Percentiles rank a stretch among this genome's conserved stretches.
Conservation (phyloP, 2,888 invertebrate species). For the Rhabditophanes sp. region DNA sequence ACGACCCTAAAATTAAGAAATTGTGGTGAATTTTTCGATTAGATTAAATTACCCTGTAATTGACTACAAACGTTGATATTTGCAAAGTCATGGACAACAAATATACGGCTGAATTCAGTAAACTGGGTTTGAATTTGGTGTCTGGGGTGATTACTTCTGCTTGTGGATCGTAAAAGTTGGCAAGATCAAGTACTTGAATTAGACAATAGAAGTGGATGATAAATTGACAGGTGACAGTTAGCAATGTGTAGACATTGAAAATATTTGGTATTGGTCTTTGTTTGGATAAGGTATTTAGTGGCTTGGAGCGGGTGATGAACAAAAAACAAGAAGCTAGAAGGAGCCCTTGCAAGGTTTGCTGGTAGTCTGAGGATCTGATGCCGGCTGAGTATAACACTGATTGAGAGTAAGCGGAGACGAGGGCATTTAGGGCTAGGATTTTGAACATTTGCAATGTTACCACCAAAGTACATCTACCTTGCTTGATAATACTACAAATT, state of each 20-base stretch:
- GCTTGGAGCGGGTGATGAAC: conserved; percentile 94
- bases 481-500: conserved; percentile 98
- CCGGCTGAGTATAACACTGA: conserved; percentile 93
- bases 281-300: conserved; percentile 74
- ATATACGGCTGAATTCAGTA: conserved; percentile 92
- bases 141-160: conserved; percentile 34
- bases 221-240: conserved; percentile 85
- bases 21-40: conserved; percentile 3
- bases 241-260: conserved; percentile 87
- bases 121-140: conserved; percentile 64
- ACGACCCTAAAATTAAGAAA: conserved; percentile 60
- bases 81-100: conserved; percentile 92
- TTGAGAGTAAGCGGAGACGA: conserved; percentile 87
- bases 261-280: conserved; percentile 91
- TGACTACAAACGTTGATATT: conserved; percentile 93
- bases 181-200: conserved; percentile 34
- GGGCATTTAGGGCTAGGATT: conserved; percentile 87
- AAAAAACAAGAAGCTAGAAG: conserved; percentile 88
- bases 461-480: conserved; percentile 93
- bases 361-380: conserved; percentile 82
- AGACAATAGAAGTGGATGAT: too few species aligned
- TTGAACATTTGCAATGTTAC: conserved; percentile 99
- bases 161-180: conserved; percentile 14
- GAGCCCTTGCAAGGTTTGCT: conserved; percentile 89
- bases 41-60: conserved; percentile 65